phyloP scores from a whole-genome alignment of 2,797 vertebrate species.

The Buceros bicornis region DNA sequence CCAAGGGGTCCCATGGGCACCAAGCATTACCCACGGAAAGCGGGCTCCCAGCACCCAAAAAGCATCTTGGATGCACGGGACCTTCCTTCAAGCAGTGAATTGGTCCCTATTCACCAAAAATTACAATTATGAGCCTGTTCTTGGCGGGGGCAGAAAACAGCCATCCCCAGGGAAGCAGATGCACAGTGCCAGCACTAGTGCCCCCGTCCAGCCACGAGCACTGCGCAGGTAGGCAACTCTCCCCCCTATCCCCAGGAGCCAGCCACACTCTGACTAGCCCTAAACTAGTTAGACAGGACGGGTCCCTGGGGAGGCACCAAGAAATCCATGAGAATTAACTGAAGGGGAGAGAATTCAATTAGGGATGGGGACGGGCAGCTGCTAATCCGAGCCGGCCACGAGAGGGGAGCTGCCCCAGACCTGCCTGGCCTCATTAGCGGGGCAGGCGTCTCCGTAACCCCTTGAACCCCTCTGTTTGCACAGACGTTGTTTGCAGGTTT shows the following conservation, averaged over 20 bases:
- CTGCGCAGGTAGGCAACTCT: accelerated
- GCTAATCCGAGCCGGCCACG: conserved; percentile 26
- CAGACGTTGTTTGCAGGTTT: conserved; percentile 4
- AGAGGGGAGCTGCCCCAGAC: conserved; percentile 23
- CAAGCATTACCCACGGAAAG: neutral
- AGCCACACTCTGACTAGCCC: neutral
- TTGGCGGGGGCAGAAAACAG: neutral
- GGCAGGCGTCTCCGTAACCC: conserved; percentile 47
- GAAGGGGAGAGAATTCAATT: conserved; percentile 53
- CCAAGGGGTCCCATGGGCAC: accelerated
- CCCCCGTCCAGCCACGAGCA: accelerated
- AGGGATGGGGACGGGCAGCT: conserved; percentile 44
- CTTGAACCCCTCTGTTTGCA: conserved; percentile 19
- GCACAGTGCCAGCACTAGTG: accelerated
- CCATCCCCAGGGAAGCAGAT: accelerated
- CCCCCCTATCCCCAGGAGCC: neutral
- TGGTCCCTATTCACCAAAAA: neutral
- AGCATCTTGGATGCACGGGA: neutral
- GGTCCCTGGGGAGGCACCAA: conserved; percentile 40
- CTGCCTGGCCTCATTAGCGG: conserved; percentile 60
- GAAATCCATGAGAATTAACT: conserved; percentile 68
- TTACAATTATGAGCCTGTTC: accelerated
- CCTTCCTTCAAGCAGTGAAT: neutral
- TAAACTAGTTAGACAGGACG: conserved; percentile 53
- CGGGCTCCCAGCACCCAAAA: neutral